A percentile compares a stretch with the other conserved stretches of the same genome.
These are phyloP conservation scores for Pseudomyrmex gracilis DNA, from an alignment of 1,140 invertebrate species.

Conservation along the genomic window DNA sequence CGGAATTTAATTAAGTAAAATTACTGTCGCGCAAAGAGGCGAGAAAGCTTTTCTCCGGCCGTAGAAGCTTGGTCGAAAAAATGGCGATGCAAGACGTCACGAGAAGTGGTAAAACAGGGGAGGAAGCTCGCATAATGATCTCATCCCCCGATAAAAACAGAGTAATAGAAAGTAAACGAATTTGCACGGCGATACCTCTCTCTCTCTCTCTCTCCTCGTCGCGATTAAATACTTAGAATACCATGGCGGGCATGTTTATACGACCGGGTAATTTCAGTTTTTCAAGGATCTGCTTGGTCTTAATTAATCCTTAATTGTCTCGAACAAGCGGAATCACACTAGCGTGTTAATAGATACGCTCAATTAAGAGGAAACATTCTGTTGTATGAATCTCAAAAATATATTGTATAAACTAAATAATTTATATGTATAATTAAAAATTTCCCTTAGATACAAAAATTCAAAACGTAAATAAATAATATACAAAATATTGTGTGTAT, in stretches of 20 bases:
- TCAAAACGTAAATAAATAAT: neutral
- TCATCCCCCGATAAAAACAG: constrained; percentile 72
- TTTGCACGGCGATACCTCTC: constrained; percentile 26
- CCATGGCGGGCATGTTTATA: constrained; percentile 41
- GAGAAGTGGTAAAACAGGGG: neutral
- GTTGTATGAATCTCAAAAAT: too few species aligned
- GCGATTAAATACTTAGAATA: constrained; percentile 45
- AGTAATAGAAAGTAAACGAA: constrained; percentile 74
- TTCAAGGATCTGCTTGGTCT: constrained; percentile 16
- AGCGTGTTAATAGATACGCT: neutral
- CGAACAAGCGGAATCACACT: neutral
- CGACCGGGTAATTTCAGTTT: constrained; percentile 19
- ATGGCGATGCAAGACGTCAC: constrained; percentile 71
- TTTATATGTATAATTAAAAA: too few species aligned
- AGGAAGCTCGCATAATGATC: constrained; percentile 66
- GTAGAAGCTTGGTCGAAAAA: constrained; percentile 59
- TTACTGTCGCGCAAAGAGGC: constrained; percentile 84
- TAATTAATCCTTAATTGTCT: constrained; percentile 53
- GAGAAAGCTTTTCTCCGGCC: constrained; percentile 72
- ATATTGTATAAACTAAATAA: too few species aligned
- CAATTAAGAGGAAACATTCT: neutral
- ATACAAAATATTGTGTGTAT: neutral
- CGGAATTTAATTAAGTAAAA: constrained; percentile 87
- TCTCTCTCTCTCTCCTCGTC: too few species aligned
- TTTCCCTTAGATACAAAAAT: neutral